Percentiles rank a stretch among this genome's conserved stretches.
Conservation (phyloP, 2,888 invertebrate genomes). For the Antheraea assamensis region DNA sequence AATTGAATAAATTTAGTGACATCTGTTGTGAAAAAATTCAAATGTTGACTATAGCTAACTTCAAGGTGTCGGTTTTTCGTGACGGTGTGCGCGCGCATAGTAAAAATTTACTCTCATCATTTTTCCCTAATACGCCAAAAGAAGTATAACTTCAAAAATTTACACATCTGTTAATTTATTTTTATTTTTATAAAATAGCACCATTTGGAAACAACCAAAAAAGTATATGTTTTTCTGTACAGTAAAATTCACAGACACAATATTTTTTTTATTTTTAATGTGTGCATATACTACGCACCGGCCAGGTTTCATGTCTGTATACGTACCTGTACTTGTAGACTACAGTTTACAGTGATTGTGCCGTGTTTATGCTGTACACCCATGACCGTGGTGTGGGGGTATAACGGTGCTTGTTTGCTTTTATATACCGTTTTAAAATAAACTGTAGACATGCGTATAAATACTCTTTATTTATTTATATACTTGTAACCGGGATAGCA, state of each 20-base stretch:
- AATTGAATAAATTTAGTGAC: too few species aligned
- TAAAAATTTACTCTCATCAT: too few species aligned
- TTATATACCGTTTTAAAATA: conserved; percentile 35
- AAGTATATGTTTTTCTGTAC: not conserved
- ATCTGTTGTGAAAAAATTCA: too few species aligned
- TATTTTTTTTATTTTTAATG: conserved; percentile 37
- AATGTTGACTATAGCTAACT: too few species aligned
- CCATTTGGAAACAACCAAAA: too few species aligned
- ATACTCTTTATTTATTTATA: not conserved
- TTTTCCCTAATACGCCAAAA: too few species aligned
- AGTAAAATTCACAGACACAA: not conserved
- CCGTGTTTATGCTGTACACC: conserved; percentile 58
- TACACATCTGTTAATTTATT: too few species aligned
- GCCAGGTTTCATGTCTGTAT: conserved; percentile 41
- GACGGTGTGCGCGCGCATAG: too few species aligned
- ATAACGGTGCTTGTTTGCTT: conserved; percentile 48
- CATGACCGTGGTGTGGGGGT: conserved; percentile 46
- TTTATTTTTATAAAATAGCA: too few species aligned
- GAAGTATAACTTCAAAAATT: too few species aligned
- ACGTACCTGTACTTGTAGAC: conserved; percentile 45
- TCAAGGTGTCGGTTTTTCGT: too few species aligned
- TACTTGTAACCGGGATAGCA: not conserved
- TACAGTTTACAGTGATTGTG: conserved; percentile 64
- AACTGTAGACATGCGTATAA: conserved; percentile 20
- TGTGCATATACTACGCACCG: conserved; percentile 41